phyloP scores from a whole-genome alignment of 1,140 invertebrate genomes.

The Littorina saxatilis region DNA sequence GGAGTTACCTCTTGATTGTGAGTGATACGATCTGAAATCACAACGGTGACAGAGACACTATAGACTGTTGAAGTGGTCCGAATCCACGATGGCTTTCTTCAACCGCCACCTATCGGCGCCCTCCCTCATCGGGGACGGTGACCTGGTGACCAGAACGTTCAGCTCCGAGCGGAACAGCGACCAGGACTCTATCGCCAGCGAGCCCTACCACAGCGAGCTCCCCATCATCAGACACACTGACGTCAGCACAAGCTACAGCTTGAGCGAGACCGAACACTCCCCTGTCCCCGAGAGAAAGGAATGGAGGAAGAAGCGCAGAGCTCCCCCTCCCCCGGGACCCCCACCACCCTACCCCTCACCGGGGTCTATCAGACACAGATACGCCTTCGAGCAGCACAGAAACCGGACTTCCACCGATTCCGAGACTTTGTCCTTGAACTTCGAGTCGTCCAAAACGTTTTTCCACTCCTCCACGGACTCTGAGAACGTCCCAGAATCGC shows the following conservation, averaged over 20 bases:
- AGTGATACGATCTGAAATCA: no score
- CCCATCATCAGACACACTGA: no score
- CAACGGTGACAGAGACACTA: no score
- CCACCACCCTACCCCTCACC: neutral
- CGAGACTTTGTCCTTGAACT: neutral
- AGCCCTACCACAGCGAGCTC: neutral
- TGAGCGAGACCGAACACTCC: conserved; percentile 28
- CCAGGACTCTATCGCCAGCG: conserved; percentile 28
- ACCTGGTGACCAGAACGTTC: neutral
- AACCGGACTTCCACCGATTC: conserved; percentile 29
- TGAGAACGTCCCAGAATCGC: conserved; percentile 16
- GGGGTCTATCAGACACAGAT: neutral
- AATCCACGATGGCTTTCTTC: conserved; percentile 29
- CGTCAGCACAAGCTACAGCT: neutral
- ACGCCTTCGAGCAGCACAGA: conserved; percentile 13
- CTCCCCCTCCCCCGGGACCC: neutral
- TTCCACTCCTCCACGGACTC: conserved; percentile 35
- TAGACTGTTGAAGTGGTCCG: no score
- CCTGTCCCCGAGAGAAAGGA: neutral
- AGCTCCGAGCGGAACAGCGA: conserved; percentile 19
- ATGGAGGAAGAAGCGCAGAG: conserved; percentile 5
- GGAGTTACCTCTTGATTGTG: no score
- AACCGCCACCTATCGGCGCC: conserved; percentile 22
- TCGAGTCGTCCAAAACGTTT: neutral
- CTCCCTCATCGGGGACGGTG: neutral